These are phyloP conservation scores for Catharus minimus DNA, from an alignment of 2,113 vertebrate species.

Conservation along the genomic window DNA sequence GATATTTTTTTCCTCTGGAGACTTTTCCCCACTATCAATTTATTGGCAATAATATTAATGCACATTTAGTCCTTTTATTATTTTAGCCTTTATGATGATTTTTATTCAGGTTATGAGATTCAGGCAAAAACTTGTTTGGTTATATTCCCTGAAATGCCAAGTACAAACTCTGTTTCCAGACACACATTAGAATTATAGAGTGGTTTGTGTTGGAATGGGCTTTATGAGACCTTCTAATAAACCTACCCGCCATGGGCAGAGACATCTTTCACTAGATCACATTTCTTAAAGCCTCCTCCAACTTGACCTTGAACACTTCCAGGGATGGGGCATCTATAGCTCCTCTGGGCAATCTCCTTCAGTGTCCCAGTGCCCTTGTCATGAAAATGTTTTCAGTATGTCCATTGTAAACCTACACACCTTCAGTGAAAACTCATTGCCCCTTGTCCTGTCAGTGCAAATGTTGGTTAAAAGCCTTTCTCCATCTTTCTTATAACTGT, in stretches of 20 bases:
- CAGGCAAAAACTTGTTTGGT: fast-evolving
- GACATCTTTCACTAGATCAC: not conserved
- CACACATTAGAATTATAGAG: not conserved
- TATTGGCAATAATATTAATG: not conserved
- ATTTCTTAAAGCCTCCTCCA: not conserved
- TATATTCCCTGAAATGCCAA: not conserved
- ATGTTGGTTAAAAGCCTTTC: not conserved
- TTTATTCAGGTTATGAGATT: not conserved
- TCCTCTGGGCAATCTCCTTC: not conserved
- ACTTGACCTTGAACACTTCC: not conserved
- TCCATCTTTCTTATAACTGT: not conserved
- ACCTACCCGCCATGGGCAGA: not conserved
- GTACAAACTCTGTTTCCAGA: not conserved
- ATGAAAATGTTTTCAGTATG: not conserved
- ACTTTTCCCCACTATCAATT: not conserved
- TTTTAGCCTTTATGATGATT: not conserved
- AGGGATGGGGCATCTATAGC: not conserved
- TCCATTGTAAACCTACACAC: not conserved
- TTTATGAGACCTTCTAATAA: not conserved
- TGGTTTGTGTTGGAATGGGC: not conserved
- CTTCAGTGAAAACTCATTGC: not conserved
- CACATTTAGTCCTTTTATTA: not conserved
- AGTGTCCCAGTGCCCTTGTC: not conserved
- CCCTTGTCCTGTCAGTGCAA: not conserved
- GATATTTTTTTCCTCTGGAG: not conserved